A percentile compares a stretch with the other conserved stretches of the same genome.
These are phyloP conservation scores for Agriotes lineatus DNA, from an alignment of 2,888 invertebrate species.

Conservation along the genomic window DNA sequence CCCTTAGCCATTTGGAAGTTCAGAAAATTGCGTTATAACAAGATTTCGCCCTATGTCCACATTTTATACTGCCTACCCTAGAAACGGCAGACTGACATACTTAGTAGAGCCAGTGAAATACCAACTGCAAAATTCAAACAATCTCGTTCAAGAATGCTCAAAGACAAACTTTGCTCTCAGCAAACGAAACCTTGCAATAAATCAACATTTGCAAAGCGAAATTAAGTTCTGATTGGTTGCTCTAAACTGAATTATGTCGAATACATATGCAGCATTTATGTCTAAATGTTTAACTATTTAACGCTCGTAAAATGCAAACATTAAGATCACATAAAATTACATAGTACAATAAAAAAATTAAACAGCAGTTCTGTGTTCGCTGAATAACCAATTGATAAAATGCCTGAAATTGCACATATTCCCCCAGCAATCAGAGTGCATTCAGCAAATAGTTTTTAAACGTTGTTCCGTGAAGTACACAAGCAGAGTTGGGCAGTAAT, in stretches of 20 bases:
- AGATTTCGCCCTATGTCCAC: background rate
- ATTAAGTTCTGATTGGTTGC: constrained; percentile 16
- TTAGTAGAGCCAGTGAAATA: background rate
- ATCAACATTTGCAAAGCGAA: constrained; percentile 33
- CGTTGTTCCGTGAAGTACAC: no score
- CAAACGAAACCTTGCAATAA: constrained; percentile 28
- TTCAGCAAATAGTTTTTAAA: no score
- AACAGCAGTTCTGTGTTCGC: no score
- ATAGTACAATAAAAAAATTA: no score
- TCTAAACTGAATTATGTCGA: background rate
- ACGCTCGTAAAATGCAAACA: no score
- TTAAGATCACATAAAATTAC: no score
- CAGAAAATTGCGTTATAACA: background rate
- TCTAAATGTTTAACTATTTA: no score
- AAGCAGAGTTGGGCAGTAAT: no score
- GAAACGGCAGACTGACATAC: background rate
- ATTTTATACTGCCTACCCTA: background rate
- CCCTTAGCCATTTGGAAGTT: background rate
- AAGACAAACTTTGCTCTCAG: constrained; percentile 24
- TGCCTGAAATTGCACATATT: no score
- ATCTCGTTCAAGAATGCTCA: constrained; percentile 24
- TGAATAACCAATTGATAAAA: no score
- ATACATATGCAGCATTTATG: no score
- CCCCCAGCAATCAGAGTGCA: no score
- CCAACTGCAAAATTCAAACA: constrained; percentile 34